Percentiles rank a stretch among this genome's conserved stretches.
Conservation (phyloP, 2,797 vertebrate species). For the Heterohyrax brucei region DNA sequence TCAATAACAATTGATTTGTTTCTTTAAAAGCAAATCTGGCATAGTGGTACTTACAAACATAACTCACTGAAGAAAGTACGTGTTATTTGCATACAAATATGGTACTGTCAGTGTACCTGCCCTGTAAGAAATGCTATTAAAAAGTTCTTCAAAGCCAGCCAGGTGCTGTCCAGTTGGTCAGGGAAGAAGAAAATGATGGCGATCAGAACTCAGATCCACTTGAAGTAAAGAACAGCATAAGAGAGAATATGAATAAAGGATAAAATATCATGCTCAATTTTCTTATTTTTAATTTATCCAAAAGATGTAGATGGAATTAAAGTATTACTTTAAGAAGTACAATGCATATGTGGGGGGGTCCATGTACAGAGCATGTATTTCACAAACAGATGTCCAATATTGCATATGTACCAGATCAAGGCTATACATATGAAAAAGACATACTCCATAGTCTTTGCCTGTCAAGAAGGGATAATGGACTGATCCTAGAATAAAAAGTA, state of each 20-base stretch:
- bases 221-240: background rate
- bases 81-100: no score
- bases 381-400: background rate
- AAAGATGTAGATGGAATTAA: no score
- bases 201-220: background rate
- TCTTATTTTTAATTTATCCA: background rate
- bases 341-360: background rate
- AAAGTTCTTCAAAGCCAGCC: background rate
- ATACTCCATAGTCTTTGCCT: background rate
- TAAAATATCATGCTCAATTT: no score
- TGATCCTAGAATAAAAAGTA: background rate
- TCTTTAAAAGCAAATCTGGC: no score
- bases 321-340: background rate
- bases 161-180: background rate
- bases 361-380: background rate
- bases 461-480: background rate
- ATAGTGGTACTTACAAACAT: no score
- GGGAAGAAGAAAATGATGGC: background rate
- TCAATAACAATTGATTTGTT: no score
- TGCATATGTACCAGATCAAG: background rate
- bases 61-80: no score
- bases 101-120: no score
- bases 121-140: background rate
- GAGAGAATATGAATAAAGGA: no score
- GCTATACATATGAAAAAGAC: background rate